Base-by-base conservation (phyloP, 2,113 vertebrate species). In the Danionella cerebrum region DNA sequence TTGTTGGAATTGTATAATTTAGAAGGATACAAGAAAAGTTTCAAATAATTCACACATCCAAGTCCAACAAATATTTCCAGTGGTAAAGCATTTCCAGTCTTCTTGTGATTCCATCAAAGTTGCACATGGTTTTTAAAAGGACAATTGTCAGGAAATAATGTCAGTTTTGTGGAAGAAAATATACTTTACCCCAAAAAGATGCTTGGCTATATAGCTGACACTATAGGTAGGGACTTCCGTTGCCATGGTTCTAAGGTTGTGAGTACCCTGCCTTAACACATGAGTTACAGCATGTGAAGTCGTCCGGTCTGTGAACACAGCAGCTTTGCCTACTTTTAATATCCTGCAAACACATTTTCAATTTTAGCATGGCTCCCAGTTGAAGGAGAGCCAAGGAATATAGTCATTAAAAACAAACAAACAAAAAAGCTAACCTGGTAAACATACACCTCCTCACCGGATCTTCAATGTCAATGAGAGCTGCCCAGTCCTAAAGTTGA, bases 251-350 rank as follows among this genome's bases (percentile, higher is more conserved):
- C 21, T 79, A 55, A 79, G 69, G 39, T 84, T 79, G 65, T 52
- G 71, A 27, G 78, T 31, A 41, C 83, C 82, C 77, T 72, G 77
- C 12, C 81, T 73, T 76, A 98, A 85, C 55, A 97, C 78, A 65
- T 98, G 95, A 71, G 93, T 97, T 77, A 96, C 27, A 55, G 45
- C 39, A n/a, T 74, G 63, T 29, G 80, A 62, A 21, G 77, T 72
- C 47, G 76, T 78, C 73, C 83, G 76, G 69, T 70, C 64, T 72
- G 81, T 74, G 84, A 81, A 88, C 27, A 98, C 68, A 52, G 79
- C 82, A 67, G 94, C 95, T 27, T 81, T 89, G 66, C 96, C 96
- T 81, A 94, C 93, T 70, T 86, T 83, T 36, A 98, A 84, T 76
- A 98, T 83, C 81, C 96, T 98, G 80, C 70, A 80, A 38, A 77